Percentiles rank a stretch among this genome's conserved stretches.
These are phyloP conservation scores for Alloscopus bannaensis DNA, from an alignment of 2,888 invertebrate species.

Conservation along the genomic window DNA sequence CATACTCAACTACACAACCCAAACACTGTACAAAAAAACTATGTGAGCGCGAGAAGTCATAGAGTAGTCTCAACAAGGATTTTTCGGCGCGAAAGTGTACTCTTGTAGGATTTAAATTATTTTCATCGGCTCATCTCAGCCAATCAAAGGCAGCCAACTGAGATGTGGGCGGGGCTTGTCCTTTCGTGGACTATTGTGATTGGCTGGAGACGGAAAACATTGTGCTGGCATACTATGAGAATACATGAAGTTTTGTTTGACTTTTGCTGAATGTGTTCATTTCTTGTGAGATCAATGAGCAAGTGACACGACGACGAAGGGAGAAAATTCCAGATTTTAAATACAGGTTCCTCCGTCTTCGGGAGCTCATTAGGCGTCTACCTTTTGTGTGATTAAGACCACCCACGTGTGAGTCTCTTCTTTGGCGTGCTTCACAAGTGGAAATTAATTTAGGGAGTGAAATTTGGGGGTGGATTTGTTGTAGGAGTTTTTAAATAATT, in stretches of 20 bases:
- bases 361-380: background rate
- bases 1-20: no score
- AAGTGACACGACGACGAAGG: constrained; percentile 14
- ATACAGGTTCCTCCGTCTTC: background rate
- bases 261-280: background rate
- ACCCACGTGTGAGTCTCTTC: background rate
- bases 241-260: background rate
- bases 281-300: constrained; percentile 4
- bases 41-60: no score
- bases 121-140: constrained; percentile 41
- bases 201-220: constrained; percentile 50
- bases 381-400: background rate
- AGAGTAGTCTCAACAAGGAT: constrained; percentile 23
- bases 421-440: background rate
- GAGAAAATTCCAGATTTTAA: background rate
- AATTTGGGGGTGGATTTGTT: background rate
- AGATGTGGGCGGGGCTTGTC: constrained; percentile 47
- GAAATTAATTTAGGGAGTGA: background rate
- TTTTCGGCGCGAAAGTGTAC: constrained; percentile 27
- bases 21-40: no score
- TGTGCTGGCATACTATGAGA: background rate
- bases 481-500: constrained; percentile 12
- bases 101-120: background rate
- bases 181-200: constrained; percentile 61
- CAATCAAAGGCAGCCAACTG: constrained; percentile 60